These are phyloP conservation scores for Apostichopus japonicus DNA, from an alignment of 35 echinoderm and acorn worm genomes.

Conservation along the genomic window DNA sequence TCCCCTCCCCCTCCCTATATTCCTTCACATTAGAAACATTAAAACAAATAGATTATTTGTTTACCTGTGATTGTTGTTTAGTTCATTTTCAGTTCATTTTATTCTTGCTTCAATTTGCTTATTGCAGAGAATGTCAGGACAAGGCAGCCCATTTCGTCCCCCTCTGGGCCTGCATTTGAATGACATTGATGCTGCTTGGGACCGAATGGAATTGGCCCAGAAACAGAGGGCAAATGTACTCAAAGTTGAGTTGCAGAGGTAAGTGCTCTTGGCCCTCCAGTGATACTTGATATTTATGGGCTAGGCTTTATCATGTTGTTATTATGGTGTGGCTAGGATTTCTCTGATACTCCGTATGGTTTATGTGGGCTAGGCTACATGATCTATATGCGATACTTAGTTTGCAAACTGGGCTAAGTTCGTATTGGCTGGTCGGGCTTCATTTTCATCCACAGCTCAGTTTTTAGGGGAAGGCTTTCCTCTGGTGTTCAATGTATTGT, in stretches of 20 bases:
- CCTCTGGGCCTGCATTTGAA: slow-evolving; percentile 84
- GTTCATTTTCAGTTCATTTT: too few species aligned
- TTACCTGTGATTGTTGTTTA: too few species aligned
- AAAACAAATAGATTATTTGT: too few species aligned
- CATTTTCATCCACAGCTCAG: too few species aligned
- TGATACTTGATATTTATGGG: neutral
- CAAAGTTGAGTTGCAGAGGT: slow-evolving; percentile 72
- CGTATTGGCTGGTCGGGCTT: too few species aligned
- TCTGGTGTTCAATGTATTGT: too few species aligned
- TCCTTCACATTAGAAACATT: too few species aligned
- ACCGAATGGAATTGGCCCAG: slow-evolving; percentile 75
- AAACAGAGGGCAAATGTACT: slow-evolving; percentile 93
- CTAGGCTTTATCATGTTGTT: too few species aligned
- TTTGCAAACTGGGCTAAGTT: too few species aligned
- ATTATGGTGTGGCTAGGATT: neutral
- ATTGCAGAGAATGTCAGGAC: slow-evolving; percentile 43
- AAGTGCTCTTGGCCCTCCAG: neutral
- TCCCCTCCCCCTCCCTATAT: too few species aligned
- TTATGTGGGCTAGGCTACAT: neutral
- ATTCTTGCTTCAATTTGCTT: neutral
- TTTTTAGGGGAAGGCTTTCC: too few species aligned
- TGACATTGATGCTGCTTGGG: slow-evolving; percentile 89
- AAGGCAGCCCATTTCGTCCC: slow-evolving; percentile 80
- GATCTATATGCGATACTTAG: neutral
- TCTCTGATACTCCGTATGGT: neutral